Evolutionary conservation across 2,888 invertebrate species (phyloP).

Genomic region (Oscheius sp.): DNA sequence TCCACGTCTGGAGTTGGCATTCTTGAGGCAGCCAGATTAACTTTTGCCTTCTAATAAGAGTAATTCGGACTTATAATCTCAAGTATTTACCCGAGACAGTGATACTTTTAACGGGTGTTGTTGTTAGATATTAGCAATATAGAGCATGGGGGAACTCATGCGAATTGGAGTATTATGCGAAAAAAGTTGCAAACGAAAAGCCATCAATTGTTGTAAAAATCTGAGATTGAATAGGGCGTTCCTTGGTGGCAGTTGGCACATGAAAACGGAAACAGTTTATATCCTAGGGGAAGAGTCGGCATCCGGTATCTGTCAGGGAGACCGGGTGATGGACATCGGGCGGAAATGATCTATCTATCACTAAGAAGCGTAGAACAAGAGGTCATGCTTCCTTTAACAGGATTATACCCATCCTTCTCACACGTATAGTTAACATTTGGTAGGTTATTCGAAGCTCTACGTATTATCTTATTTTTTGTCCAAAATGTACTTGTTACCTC

Average conservation of each 20-base stretch:
- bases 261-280: constrained; percentile 25
- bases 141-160: background rate
- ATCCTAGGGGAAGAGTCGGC: background rate
- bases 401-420: too few species aligned
- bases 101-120: too few species aligned
- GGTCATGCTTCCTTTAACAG: too few species aligned
- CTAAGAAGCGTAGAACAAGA: too few species aligned
- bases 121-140: background rate
- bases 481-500: too few species aligned
- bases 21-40: background rate
- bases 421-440: too few species aligned
- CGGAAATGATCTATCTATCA: background rate
- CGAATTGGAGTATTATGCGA: background rate
- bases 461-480: too few species aligned
- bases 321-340: background rate
- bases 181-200: constrained; percentile 12
- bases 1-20: too few species aligned
- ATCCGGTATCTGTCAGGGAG: background rate
- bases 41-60: too few species aligned
- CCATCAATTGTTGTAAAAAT: constrained; percentile 27
- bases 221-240: constrained; percentile 22
- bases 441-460: too few species aligned
- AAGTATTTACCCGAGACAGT: too few species aligned
- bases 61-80: too few species aligned
- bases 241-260: background rate